These are phyloP conservation scores for Spodoptera exigua DNA, from an alignment of 2,888 invertebrate genomes.

Conservation along the genomic window DNA sequence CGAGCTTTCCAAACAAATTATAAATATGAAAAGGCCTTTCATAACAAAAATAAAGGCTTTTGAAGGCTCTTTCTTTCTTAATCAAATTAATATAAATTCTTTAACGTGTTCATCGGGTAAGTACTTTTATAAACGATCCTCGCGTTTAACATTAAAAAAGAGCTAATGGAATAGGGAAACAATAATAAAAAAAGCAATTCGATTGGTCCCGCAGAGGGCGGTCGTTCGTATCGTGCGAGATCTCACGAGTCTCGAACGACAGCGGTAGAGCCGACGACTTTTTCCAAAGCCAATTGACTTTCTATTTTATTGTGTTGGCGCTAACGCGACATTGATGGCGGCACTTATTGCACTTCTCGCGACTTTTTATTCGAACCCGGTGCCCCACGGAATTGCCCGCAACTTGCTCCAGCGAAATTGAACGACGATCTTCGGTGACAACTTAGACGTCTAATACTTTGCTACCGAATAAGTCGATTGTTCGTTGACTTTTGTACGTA, in stretches of 20 bases:
- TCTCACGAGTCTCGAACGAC: constrained; percentile 54
- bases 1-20: constrained; percentile 40
- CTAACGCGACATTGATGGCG: constrained; percentile 86
- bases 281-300: constrained; percentile 78
- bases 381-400: constrained; percentile 70
- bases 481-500: constrained; percentile 60
- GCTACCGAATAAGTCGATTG: constrained; percentile 41
- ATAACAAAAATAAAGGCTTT: constrained; percentile 38
- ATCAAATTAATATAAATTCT: constrained; percentile 37
- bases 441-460: constrained; percentile 59
- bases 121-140: constrained; percentile 22
- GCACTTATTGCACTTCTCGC: constrained; percentile 84
- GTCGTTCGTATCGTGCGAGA: constrained; percentile 47
- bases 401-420: constrained; percentile 69
- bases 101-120: constrained; percentile 26
- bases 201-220: constrained; percentile 33
- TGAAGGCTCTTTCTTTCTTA: constrained; percentile 26
- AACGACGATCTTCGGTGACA: constrained; percentile 64
- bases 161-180: constrained; percentile 50
- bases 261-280: constrained; percentile 60
- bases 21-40: constrained; percentile 34
- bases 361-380: constrained; percentile 76
- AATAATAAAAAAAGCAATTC: constrained; percentile 54
- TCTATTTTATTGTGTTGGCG: constrained; percentile 87
- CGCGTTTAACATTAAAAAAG: constrained; percentile 24